Percentiles rank a stretch among this genome's conserved stretches.
These are phyloP conservation scores for Tetraneura akinire DNA, from an alignment of 1,140 invertebrate species.

Conservation along the genomic window DNA sequence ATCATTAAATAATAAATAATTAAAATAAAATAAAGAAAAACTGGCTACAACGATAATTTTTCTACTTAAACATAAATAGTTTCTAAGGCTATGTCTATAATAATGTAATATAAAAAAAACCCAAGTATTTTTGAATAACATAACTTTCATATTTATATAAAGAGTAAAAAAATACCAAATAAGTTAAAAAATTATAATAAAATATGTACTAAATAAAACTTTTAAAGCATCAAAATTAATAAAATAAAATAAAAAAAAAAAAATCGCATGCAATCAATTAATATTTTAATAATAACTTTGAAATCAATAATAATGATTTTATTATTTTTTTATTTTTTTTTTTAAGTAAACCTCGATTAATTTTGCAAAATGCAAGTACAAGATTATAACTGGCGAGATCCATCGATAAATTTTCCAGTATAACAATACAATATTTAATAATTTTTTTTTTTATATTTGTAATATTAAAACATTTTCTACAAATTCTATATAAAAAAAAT, in stretches of 20 bases:
- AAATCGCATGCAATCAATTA: conserved; percentile 31
- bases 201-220: conserved; percentile 44
- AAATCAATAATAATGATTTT: conserved; percentile 41
- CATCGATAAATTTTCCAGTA: conserved; percentile 48
- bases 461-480: conserved; percentile 17
- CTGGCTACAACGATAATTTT: conserved; percentile 35
- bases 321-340: background rate
- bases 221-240: conserved; percentile 43
- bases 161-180: conserved; percentile 52
- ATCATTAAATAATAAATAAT: background rate
- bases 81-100: conserved; percentile 24
- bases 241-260: no score
- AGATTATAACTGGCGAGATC: conserved; percentile 46
- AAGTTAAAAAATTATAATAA: conserved; percentile 51
- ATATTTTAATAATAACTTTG: conserved; percentile 17
- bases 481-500: conserved; percentile 3
- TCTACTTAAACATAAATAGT: conserved; percentile 49
- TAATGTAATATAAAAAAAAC: conserved; percentile 14
- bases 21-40: conserved; percentile 35
- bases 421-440: conserved; percentile 26
- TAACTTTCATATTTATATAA: conserved; percentile 48
- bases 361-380: conserved; percentile 42
- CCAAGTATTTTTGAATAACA: conserved; percentile 22
- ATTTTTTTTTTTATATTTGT: conserved; percentile 23
- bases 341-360: conserved; percentile 51